Base-by-base conservation (phyloP, 2,797 vertebrate genomes). In the Pangasius djambal region DNA sequence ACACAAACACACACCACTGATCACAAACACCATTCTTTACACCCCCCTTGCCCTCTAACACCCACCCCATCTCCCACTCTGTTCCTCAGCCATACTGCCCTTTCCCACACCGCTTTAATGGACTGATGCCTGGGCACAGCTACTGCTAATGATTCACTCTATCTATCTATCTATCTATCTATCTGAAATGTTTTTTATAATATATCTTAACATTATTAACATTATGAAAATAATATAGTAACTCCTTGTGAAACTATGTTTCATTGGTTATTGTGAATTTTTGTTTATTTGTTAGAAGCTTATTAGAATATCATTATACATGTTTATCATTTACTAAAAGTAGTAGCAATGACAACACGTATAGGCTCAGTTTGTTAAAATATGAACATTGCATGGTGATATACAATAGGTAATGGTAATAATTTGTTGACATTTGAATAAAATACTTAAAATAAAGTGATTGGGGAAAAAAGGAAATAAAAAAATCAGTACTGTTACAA, bases 11-110 rank as follows among this genome's bases (percentile, higher is more conserved):
- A 90, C 91, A 88, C 86, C 89, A 90, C 86, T 90, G 88, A 92
- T 92, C 90, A 92, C 90, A 90, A 90, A 88, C 91, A 81, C 89
- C 67, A 87, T 90, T 95, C 95, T 94, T 94, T 93, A 94, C 92
- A 93, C 9, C 92, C 92, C 94, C 92, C 88, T 92, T 92, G 50
- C 77, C 67, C 74, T 89, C 65, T 89, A 78, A 85, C 84, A 69
- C 90, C 87, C 94, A 93, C 93, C 93, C 93, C 94, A 89, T 92
- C 93, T 91, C 93, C 92, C 92, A 89, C 91, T 91, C 94, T 88
- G 90, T 92, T 92, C 91, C 89, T 78, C 92, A 89, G 88, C 88
- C 91, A 91, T 85, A 86, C 88, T 92, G 91, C 89, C 91, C 91
- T 92, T 92, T 92, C 92, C 92, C 92, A 92, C 92, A 92, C 87